Evolutionary conservation across 2,888 invertebrate species (phyloP).

Genomic region (Euphydryas editha): DNA sequence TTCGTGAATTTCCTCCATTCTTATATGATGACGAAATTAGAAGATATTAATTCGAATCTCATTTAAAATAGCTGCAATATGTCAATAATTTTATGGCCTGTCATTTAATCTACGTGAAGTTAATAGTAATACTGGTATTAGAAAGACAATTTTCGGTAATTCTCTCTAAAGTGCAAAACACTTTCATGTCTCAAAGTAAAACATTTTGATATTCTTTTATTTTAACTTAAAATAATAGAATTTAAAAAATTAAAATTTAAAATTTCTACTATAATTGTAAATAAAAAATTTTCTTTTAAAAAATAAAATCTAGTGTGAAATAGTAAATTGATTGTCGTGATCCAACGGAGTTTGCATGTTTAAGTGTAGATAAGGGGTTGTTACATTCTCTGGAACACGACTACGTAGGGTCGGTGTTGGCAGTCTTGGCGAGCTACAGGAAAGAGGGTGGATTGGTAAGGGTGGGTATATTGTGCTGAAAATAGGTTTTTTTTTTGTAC

Average conservation of each 20-base stretch:
- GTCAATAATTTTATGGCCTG: slow-evolving; percentile 81
- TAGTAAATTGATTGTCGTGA: slow-evolving; percentile 67
- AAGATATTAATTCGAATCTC: slow-evolving; percentile 69
- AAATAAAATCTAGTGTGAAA: slow-evolving; percentile 24
- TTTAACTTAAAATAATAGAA: too few relatives aligned
- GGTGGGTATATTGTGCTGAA: slow-evolving; percentile 30
- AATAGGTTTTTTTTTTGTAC: neutral
- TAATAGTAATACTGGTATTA: too few relatives aligned
- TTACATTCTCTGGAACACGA: slow-evolving; percentile 61
- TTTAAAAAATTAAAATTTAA: too few relatives aligned
- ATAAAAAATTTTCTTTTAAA: neutral
- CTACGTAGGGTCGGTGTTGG: slow-evolving; percentile 50
- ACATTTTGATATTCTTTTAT: too few relatives aligned
- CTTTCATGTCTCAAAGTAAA: too few relatives aligned
- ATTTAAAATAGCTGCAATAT: slow-evolving; percentile 64
- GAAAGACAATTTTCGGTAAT: too few relatives aligned
- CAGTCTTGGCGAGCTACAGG: slow-evolving; percentile 50
- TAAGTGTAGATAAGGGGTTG: slow-evolving; percentile 69
- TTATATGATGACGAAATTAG: slow-evolving; percentile 70
- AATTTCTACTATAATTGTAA: too few relatives aligned
- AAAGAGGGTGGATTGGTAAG: slow-evolving; percentile 49
- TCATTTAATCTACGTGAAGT: slow-evolving; percentile 83
- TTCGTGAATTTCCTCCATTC: slow-evolving; percentile 70
- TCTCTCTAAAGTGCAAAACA: too few relatives aligned
- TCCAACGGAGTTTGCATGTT: slow-evolving; percentile 71